Percentiles rank a stretch among this genome's conserved stretches.
phyloP scores from a whole-genome alignment of 2,888 invertebrate genomes.

The Alcis repandata region DNA sequence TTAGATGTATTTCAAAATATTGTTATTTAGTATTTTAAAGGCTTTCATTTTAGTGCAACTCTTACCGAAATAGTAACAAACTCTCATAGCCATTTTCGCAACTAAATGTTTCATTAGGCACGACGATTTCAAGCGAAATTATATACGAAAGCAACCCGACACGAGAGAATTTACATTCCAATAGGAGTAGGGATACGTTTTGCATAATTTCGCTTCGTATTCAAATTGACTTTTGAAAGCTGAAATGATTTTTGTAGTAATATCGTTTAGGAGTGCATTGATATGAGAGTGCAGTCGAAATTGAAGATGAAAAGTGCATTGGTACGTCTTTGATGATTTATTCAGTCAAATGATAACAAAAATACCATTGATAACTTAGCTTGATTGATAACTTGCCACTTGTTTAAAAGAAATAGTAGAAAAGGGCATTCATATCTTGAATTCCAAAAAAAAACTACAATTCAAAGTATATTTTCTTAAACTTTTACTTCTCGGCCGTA shows the following conservation, averaged over 20 bases:
- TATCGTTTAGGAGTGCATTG: neutral
- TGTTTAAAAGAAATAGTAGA: neutral
- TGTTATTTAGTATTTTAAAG: too few species aligned
- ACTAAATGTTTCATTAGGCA: slow-evolving; percentile 4
- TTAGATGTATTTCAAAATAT: too few species aligned
- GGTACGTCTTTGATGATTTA: too few species aligned
- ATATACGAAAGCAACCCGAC: slow-evolving; percentile 38
- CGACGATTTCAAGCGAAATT: slow-evolving; percentile 37
- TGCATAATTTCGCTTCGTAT: slow-evolving; percentile 48
- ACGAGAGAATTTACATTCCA: slow-evolving; percentile 46
- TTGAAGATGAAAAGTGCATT: too few species aligned
- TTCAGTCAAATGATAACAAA: too few species aligned
- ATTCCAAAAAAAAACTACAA: neutral
- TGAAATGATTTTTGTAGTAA: slow-evolving; percentile 9
- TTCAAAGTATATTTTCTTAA: neutral
- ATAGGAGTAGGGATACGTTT: slow-evolving; percentile 45
- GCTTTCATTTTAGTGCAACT: neutral
- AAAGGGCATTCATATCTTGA: neutral
- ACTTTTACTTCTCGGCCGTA: neutral
- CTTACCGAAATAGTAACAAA: neutral
- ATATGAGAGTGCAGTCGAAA: too few species aligned
- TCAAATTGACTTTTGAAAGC: slow-evolving; percentile 44
- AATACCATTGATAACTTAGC: too few species aligned
- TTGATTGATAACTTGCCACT: too few species aligned
- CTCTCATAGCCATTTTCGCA: neutral